Conservation (phyloP, 2,888 invertebrate species). For the Catonia carolina region DNA sequence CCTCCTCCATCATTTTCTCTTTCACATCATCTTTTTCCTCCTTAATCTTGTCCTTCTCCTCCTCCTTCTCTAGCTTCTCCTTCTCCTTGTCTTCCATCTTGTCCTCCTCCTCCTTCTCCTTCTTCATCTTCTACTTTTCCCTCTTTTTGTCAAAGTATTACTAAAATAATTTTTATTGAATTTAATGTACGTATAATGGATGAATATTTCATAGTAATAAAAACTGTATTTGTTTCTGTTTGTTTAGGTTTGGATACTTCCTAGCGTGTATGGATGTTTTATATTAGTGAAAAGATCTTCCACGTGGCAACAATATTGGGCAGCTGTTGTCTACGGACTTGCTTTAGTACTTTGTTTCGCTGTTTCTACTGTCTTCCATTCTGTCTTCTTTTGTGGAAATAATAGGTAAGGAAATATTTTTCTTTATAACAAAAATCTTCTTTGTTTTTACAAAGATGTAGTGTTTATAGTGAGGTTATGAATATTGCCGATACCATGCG, state of each 20-base stretch:
- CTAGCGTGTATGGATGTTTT: constrained; percentile 70
- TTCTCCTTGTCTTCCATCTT: background rate
- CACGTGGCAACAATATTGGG: constrained; percentile 67
- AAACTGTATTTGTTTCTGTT: constrained; percentile 20
- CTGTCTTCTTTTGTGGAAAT: constrained; percentile 66
- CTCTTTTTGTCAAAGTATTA: background rate
- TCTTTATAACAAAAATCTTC: constrained; percentile 18
- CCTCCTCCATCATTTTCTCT: background rate
- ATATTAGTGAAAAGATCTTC: constrained; percentile 67
- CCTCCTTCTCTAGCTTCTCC: background rate
- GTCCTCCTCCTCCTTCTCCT: background rate
- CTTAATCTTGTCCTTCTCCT: background rate
- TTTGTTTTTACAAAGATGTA: too few species aligned
- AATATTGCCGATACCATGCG: too few species aligned
- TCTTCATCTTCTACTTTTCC: background rate
- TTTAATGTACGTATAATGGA: too few species aligned
- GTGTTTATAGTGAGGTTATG: too few species aligned
- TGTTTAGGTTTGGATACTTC: constrained; percentile 66
- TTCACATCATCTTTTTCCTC: background rate
- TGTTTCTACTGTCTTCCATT: constrained; percentile 85
- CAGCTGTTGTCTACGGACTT: constrained; percentile 78
- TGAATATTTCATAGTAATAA: too few species aligned
- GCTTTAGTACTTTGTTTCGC: constrained; percentile 79
- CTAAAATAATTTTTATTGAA: too few species aligned
- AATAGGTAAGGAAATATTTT: constrained; percentile 54